Percentiles rank a stretch among this genome's conserved stretches.
Conservation (phyloP, 2,888 invertebrate species). For the Callimorpha dominula region DNA sequence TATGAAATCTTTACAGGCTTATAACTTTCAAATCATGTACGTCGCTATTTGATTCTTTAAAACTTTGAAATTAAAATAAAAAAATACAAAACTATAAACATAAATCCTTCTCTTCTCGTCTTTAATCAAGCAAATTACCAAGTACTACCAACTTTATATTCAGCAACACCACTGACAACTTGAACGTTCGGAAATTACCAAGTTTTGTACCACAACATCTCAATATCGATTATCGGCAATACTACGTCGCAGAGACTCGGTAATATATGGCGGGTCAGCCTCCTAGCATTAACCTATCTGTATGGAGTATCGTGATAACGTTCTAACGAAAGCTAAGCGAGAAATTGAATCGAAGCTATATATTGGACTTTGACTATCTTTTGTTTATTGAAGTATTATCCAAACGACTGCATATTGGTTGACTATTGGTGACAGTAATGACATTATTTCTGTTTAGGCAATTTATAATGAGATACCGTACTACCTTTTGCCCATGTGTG, state of each 20-base stretch:
- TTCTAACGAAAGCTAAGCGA: constrained; percentile 25
- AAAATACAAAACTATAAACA: not conserved
- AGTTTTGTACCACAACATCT: constrained; percentile 32
- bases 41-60: not conserved
- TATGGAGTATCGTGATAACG: constrained; percentile 32
- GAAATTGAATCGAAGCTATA: constrained; percentile 1
- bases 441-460: no score
- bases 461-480: no score
- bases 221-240: constrained; percentile 36
- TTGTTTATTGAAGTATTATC: not conserved
- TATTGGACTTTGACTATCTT: not conserved
- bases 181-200: constrained; percentile 12
- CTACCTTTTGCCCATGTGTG: no score
- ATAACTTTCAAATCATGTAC: not conserved
- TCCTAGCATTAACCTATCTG: constrained; percentile 58
- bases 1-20: not conserved
- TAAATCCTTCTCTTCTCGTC: not conserved
- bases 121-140: constrained; percentile 1
- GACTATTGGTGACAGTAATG: no score
- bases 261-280: constrained; percentile 56
- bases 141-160: constrained; percentile 13
- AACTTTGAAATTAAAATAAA: not conserved
- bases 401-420: not conserved
- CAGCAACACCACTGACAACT: constrained; percentile 12
- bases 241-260: constrained; percentile 43